Conservation (phyloP, 2,797 vertebrate species). For the Antennarius maculatus region DNA sequence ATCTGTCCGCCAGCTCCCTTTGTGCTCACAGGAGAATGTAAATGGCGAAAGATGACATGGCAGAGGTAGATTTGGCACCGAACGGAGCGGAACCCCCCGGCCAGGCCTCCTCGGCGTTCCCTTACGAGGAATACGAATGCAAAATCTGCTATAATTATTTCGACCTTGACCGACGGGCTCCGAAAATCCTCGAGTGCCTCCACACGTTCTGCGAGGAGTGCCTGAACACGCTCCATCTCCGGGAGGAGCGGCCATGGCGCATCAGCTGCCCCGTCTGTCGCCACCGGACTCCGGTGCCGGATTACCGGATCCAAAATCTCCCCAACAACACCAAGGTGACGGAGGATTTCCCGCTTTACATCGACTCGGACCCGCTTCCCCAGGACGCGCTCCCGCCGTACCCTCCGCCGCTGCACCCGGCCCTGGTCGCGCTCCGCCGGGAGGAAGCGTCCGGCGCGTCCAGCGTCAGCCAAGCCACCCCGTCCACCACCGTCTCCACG, state of each 20-base stretch:
- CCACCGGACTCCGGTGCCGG: constrained; percentile 92
- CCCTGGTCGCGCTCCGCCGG: constrained; percentile 78
- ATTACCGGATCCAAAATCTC: constrained; percentile 88
- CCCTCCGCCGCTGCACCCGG: constrained; percentile 81
- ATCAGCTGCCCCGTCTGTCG: constrained; percentile 91
- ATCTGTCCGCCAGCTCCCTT: constrained; percentile 77
- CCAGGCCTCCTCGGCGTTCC: constrained; percentile 61
- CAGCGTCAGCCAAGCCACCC: constrained; percentile 69
- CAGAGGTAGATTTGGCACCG: constrained; percentile 77
- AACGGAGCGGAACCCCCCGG: constrained; percentile 67
- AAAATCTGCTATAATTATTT: constrained; percentile 98
- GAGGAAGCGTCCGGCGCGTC: constrained; percentile 76
- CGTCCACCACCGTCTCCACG: constrained; percentile 82
- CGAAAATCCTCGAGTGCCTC: constrained; percentile 92
- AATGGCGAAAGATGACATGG: constrained; percentile 84
- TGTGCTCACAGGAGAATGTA: constrained; percentile 78
- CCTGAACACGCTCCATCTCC: constrained; percentile 90
- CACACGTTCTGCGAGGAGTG: constrained; percentile 98
- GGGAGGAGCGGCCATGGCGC: constrained; percentile 85
- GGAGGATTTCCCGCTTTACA: constrained; percentile 88
- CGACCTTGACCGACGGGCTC: constrained; percentile 91
- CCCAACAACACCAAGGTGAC: constrained; percentile 94
- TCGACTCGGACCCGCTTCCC: constrained; percentile 88
- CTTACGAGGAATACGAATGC: constrained; percentile 93
- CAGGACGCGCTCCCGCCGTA: constrained; percentile 88